Conservation (phyloP, 2,888 invertebrate species). For the Tetragnatha montana region DNA sequence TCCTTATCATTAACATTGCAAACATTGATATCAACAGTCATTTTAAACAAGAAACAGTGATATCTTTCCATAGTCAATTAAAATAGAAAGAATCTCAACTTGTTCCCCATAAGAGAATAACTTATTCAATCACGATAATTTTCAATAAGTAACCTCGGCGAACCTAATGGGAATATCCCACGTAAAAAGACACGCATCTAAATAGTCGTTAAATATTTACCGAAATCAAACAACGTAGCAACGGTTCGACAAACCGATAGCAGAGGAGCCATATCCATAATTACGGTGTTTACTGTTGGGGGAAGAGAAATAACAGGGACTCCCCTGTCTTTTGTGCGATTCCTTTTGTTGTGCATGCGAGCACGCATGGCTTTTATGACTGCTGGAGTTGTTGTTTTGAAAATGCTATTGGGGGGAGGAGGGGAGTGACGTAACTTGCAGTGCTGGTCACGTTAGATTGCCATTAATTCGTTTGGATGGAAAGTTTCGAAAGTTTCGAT, state of each 20-base stretch:
- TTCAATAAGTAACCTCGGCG: not conserved
- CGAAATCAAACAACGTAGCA: not conserved
- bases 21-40: no score
- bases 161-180: not conserved
- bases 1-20: no score
- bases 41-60: no score
- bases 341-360: constrained; percentile 13
- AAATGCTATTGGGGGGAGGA: not conserved
- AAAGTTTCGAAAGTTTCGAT: constrained; percentile 10
- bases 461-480: constrained; percentile 14
- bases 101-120: not conserved
- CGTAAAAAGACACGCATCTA: not conserved
- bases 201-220: constrained; percentile 21
- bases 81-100: no score
- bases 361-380: constrained; percentile 22
- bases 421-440: constrained; percentile 22
- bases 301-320: constrained; percentile 4
- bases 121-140: not conserved
- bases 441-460: constrained; percentile 10
- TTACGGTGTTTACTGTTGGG: constrained; percentile 25
- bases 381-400: not conserved
- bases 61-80: no score
- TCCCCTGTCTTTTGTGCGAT: not conserved
- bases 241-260: constrained; percentile 1
- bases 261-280: constrained; percentile 37